Base-by-base conservation (phyloP, 2,797 vertebrate genomes). In the Melanotaenia maccullochi region DNA sequence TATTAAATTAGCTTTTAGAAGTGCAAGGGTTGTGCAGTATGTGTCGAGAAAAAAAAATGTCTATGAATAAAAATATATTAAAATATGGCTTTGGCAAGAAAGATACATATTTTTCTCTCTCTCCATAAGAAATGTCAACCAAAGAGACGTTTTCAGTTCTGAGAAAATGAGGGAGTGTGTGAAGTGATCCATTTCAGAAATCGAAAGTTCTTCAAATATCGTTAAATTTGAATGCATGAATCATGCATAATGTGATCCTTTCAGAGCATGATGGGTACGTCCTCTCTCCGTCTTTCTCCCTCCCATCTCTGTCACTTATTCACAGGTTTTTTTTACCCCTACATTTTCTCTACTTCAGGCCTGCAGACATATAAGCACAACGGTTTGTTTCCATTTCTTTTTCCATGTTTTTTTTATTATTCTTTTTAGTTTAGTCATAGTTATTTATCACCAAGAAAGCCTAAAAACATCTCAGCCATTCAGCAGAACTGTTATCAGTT, bases 221-320 rank as follows among this genome's bases (percentile, higher is more conserved):
- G 64, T 86, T 85, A 85, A 88, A 84, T 78, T 88, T 90, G 79
- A 89, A 82, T 3, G 20, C 64, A 88, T 92, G 73, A 89, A 92
- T 91, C 82, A 90, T 90, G 90, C 68, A 91, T 88, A 81, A 82
- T 73, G 63, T 65, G 63, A 83, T 80, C 81, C 73, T 77, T 79
- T 77, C 74, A 59, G 63, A 76, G 72, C 36, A 47, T 69, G 76
- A 81, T 82, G 74, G 70, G 55, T 66, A 58, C 69, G 68, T 86
- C 73, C 69, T 83, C 69, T 64, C 38, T 65, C 55, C 8, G 13
- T 51, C 68, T 40, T 13, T 36, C 61, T n/a, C 60, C 24, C 55
- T 49, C 60, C 56, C 71, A 44, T 49, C 56, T 65, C 59, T 68
- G 25, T 32, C 76, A 65, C 57, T 73, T 62, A 78, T 75, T 84